Evolutionary conservation across 2,113 vertebrate genomes (phyloP), one percentile per base, ranked within the genome.

Genomic region (Leucopsar rothschildi): DNA sequence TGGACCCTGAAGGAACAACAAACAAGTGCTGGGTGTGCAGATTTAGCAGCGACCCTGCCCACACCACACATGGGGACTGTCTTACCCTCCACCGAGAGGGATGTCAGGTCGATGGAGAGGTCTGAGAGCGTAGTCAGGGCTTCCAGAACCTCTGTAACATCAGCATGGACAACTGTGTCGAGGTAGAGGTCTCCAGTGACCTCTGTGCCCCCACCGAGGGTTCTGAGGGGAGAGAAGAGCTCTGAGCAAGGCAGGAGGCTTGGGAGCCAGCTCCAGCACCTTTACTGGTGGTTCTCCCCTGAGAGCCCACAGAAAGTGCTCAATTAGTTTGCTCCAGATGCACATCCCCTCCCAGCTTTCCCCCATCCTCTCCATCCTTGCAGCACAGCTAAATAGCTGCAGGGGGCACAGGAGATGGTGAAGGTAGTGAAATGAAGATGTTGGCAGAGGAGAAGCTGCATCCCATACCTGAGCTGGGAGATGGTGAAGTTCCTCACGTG

Each of bases 71-170:
- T 4, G 1, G 14, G 33, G 18, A 5, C 25, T 22, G 5, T 31
- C 82, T 94, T n/a, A 97, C 96, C 96, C 73, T 95, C 79, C 87
- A 96, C 87, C 0, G 9, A 81, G 11, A 97, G 75, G 3, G 95
- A 95, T 1, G 20, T 81, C 63, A 97, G 56, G 47, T 95, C 95
- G 77, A 88, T 35, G 0, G 72, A 57, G 45, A 35, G 57, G 29
- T 21, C 59, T 4, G 39, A 31, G 7, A 97, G 95, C 0, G 39
- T 3, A 4, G 11, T 63, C 68, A 98, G 45, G 14, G 88, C 85
- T 17, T 92, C 77, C 44, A 96, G 63, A 33, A 94, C 80, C 15
- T 33, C 73, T 0, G 2, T 24, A 49, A 92, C 3, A 1, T 95
- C 82, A 3, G 50, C 90, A 3, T 87, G 86, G 31, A 29, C 12